A percentile compares a stretch with the other conserved stretches of the same genome.
These are phyloP conservation scores for Squalus acanthias DNA, from an alignment of 2,797 vertebrate species.

Conservation along the genomic window DNA sequence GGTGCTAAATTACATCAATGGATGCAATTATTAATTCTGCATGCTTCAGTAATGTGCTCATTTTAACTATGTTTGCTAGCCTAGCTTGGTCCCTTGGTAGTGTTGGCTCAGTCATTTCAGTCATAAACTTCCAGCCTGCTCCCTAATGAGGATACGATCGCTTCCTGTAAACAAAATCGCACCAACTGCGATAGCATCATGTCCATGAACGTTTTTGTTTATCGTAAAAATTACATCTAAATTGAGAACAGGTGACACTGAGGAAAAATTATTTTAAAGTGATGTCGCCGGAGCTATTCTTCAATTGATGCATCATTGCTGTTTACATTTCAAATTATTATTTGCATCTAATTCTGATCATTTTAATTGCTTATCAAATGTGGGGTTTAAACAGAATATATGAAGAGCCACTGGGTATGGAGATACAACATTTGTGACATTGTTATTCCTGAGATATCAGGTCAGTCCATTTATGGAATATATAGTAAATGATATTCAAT, in stretches of 20 bases:
- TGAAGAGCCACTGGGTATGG: not conserved
- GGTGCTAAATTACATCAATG: not conserved
- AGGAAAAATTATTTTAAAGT: not conserved
- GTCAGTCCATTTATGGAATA: not conserved
- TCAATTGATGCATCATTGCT: not conserved
- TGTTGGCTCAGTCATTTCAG: not conserved
- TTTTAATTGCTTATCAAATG: not conserved
- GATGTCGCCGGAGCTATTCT: not conserved
- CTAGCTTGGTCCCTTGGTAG: not conserved
- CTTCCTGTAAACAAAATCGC: not conserved
- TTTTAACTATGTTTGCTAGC: not conserved
- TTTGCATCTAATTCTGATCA: not conserved
- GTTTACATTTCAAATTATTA: not conserved
- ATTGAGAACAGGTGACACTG: not conserved
- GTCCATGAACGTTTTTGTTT: not conserved
- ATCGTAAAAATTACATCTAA: not conserved
- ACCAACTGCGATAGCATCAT: not conserved
- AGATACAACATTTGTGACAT: not conserved
- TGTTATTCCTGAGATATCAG: not conserved
- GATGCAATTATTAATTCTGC: not conserved
- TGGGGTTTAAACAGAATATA: not conserved
- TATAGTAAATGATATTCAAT: not conserved
- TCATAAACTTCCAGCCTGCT: constrained; percentile 2
- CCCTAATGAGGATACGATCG: not conserved
- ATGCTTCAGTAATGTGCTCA: not conserved